A percentile compares a stretch with the other conserved stretches of the same genome.
phyloP scores from a whole-genome alignment of 2,888 invertebrate species.

The Brachycybe producta region DNA sequence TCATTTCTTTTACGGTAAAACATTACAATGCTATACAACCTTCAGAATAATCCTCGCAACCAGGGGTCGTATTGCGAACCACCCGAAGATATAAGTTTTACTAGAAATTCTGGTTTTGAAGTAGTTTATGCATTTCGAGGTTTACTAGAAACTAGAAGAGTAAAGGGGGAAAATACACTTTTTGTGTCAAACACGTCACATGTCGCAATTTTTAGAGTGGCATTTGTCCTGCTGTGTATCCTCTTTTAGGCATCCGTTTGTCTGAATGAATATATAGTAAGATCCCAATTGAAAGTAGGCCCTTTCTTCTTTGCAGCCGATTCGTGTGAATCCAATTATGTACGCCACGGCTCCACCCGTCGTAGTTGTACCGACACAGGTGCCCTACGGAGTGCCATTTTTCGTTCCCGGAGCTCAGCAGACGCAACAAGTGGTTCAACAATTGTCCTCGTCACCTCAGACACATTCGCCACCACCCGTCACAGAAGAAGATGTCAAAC shows the following conservation, averaged over 20 bases:
- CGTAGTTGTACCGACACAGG: slow-evolving; percentile 49
- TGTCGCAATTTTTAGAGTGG: too few relatives aligned
- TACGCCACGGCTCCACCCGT: slow-evolving; percentile 47
- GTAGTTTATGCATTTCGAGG: too few relatives aligned
- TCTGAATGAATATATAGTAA: background rate
- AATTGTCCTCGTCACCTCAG: too few relatives aligned
- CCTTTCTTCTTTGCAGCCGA: slow-evolving; percentile 12
- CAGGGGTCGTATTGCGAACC: too few relatives aligned
- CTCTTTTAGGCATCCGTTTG: background rate
- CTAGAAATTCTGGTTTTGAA: too few relatives aligned
- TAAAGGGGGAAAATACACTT: too few relatives aligned
- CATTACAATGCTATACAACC: background rate
- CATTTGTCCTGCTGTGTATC: too few relatives aligned
- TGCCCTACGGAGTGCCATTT: slow-evolving; percentile 2
- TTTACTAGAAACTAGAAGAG: too few relatives aligned
- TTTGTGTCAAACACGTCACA: too few relatives aligned
- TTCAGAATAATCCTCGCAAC: too few relatives aligned
- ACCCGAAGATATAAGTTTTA: too few relatives aligned
- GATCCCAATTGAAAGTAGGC: background rate
- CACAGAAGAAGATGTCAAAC: slow-evolving; percentile 7
- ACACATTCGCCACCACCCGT: slow-evolving; percentile 2
- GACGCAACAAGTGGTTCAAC: too few relatives aligned
- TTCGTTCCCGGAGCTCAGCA: background rate
- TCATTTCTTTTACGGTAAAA: slow-evolving; percentile 50
- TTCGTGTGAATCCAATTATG: slow-evolving; percentile 17